Evolutionary conservation across 2,888 invertebrate species (phyloP), one percentile per base, ranked within the genome.

Genomic region (Eretmocerus hayati): DNA sequence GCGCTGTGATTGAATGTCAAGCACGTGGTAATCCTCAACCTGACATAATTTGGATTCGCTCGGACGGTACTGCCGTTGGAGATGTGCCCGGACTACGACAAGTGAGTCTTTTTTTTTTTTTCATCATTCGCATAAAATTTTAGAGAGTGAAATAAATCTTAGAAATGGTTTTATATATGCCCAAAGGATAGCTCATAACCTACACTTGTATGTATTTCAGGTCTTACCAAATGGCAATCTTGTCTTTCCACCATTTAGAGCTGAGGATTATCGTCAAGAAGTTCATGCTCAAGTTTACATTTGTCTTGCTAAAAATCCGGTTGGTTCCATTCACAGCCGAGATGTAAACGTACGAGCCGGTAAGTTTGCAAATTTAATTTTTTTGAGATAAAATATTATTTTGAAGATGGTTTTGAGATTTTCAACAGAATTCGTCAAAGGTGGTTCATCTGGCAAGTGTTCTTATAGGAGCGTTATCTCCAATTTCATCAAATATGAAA

Each of bases 291-390:
- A 92, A 74, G 87, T 90, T 53, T 94, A 95, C 75, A 87, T 90
- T 59, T 95, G 95, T 71, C 77, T 90, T 58, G 93, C 94, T 9
- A 82, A 85, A 63, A 94, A 91, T 72, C 81, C 86, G 48, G 89
- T 90, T 59, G 95, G 94, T 56, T 85, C 87, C 30, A 90, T 94
- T 62, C 85, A 90, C 66, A 93, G 93, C 41, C 80, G 92, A 46
- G 90, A 91, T 72, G 91, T 94, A 67, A 90, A 92, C 74, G 92
- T 95, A 44, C 79, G 92, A 77, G 93, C 94, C 74, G 95, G 95
- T 95, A 80, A 81, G 81, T 72, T 52, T 50, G 38, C 8, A 33
- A 33, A 9, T 16, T 33, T 30, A 9, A 9, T 30, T 30, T 30
- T 30, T n/a, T n/a, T n/a, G n/a, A n/a, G 30, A 9, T 30, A 9